Percentiles rank a stretch among this genome's conserved stretches.
Conservation (phyloP, 2,888 invertebrate genomes). For the Metopia argyrocephala region DNA sequence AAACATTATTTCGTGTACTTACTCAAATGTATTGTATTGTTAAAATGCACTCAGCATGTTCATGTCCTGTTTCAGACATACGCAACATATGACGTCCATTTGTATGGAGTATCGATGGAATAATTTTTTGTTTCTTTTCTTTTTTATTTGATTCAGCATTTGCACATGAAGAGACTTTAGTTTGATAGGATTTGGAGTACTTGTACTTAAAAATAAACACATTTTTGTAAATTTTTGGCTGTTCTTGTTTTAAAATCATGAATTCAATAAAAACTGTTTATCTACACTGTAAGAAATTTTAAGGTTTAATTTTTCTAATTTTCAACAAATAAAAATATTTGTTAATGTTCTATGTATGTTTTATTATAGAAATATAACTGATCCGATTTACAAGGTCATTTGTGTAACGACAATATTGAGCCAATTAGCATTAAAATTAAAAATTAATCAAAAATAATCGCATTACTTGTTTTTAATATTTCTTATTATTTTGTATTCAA, state of each 20-base stretch:
- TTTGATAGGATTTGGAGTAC: constrained; percentile 52
- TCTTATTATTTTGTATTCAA: too few species aligned
- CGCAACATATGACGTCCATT: constrained; percentile 63
- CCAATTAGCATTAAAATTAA: too few species aligned
- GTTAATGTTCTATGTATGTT: too few species aligned
- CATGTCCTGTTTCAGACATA: constrained; percentile 49
- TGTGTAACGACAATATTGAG: too few species aligned
- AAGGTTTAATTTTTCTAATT: too few species aligned
- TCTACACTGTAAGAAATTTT: constrained; percentile 30
- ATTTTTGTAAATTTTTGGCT: neutral
- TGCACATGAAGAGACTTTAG: constrained; percentile 51
- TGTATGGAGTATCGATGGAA: constrained; percentile 41
- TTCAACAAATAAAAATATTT: too few species aligned
- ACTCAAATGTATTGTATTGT: neutral
- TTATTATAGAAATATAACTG: too few species aligned
- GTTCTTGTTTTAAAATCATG: constrained; percentile 32
- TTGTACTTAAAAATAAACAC: constrained; percentile 42
- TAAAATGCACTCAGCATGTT: constrained; percentile 1
- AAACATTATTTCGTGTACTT: neutral
- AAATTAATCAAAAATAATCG: too few species aligned
- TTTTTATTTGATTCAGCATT: constrained; percentile 37
- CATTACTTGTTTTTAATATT: too few species aligned
- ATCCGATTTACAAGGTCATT: too few species aligned
- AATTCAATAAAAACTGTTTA: constrained; percentile 57
- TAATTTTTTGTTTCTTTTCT: neutral